Conservation (phyloP, 2,888 invertebrate genomes). For the Stenoptilia bipunctidactyla region DNA sequence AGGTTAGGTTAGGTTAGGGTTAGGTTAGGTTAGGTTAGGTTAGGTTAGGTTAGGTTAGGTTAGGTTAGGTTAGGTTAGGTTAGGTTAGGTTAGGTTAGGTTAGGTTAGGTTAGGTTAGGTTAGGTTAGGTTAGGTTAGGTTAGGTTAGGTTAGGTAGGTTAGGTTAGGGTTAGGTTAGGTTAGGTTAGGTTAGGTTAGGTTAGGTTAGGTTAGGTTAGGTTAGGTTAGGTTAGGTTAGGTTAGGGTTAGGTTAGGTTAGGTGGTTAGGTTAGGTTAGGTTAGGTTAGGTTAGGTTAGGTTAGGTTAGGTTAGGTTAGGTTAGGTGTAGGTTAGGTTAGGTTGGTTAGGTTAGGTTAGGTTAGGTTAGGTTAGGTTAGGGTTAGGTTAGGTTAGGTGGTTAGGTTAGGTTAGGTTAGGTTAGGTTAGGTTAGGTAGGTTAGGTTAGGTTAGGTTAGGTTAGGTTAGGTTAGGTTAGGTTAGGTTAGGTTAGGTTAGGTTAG, state of each 20-base stretch:
- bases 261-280: too few species aligned
- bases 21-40: slow-evolving; percentile 5
- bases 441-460: slow-evolving; percentile 4
- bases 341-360: too few species aligned
- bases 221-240: neutral
- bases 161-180: slow-evolving; percentile 3
- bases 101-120: slow-evolving; percentile 10
- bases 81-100: slow-evolving; percentile 9
- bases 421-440: too few species aligned
- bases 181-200: slow-evolving; percentile 5
- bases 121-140: slow-evolving; percentile 9
- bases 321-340: too few species aligned
- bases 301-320: slow-evolving; percentile 5
- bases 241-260: too few species aligned
- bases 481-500: slow-evolving; percentile 5
- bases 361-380: too few species aligned
- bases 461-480: slow-evolving; percentile 5
- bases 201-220: slow-evolving; percentile 4
- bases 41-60: slow-evolving; percentile 9
- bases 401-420: too few species aligned
- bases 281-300: slow-evolving; percentile 4
- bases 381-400: too few species aligned
- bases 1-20: too few species aligned
- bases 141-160: slow-evolving; percentile 2
- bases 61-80: slow-evolving; percentile 9